Evolutionary conservation across 2,888 invertebrate species (phyloP).

Genomic region (Bugulina stolonifera): DNA sequence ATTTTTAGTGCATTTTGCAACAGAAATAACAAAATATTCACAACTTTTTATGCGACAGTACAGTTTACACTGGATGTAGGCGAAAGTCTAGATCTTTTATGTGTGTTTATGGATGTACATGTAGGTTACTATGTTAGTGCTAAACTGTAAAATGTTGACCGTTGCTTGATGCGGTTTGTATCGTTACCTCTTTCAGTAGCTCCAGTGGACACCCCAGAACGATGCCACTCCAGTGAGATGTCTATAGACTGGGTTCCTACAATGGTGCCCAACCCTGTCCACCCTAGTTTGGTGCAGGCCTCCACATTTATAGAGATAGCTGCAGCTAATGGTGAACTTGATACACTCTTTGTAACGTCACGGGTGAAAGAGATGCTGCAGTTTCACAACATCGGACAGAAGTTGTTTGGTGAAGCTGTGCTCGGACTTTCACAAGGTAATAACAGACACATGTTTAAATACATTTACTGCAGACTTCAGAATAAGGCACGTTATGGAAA

Average conservation of each 20-base stretch:
- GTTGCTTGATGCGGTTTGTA: too few relatives aligned
- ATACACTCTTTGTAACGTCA: constrained; percentile 91
- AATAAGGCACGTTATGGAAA: too few relatives aligned
- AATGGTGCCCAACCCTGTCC: constrained; percentile 10
- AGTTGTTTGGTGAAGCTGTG: constrained; percentile 94
- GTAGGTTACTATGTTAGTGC: too few relatives aligned
- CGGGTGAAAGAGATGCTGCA: constrained; percentile 93
- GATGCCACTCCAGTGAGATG: constrained; percentile 12
- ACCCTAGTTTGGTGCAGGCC: neutral
- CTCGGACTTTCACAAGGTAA: constrained; percentile 81
- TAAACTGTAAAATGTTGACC: too few relatives aligned
- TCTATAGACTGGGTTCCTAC: constrained; percentile 15
- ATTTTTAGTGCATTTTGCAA: too few relatives aligned
- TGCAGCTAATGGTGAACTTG: constrained; percentile 62
- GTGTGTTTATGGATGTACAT: too few relatives aligned
- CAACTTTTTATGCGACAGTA: too few relatives aligned
- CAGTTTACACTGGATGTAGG: too few relatives aligned
- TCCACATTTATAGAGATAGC: constrained; percentile 8
- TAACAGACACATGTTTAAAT: neutral
- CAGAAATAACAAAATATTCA: too few relatives aligned
- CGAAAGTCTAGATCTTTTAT: too few relatives aligned
- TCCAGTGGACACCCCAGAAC: neutral
- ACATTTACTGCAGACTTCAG: too few relatives aligned
- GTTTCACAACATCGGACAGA: constrained; percentile 95
- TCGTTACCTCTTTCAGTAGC: neutral